Conservation (phyloP, 2,797 vertebrate genomes). For the Eremophila alpestris region DNA sequence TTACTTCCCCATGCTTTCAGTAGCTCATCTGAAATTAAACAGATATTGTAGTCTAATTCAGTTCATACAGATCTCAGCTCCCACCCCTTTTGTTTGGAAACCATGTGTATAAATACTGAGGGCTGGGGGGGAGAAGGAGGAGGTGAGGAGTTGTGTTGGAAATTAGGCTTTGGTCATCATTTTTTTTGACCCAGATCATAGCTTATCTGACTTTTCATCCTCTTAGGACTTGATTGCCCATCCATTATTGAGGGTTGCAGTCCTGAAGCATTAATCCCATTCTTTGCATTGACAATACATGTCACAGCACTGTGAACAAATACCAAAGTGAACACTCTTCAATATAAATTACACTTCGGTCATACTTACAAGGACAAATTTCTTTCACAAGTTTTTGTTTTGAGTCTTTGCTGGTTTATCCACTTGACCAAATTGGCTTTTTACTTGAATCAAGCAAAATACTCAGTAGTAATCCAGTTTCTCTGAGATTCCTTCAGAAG, state of each 20-base stretch:
- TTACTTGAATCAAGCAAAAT: background rate
- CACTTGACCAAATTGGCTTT: background rate
- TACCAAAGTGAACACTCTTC: background rate
- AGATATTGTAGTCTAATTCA: background rate
- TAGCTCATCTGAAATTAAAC: background rate
- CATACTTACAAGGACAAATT: background rate
- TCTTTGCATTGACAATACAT: background rate
- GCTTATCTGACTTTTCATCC: background rate
- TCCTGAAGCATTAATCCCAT: background rate
- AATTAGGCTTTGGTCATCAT: background rate
- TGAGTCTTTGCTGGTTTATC: background rate
- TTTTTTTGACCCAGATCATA: background rate
- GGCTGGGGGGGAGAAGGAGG: accelerated
- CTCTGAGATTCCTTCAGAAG: background rate
- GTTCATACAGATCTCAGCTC: background rate
- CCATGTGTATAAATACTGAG: background rate
- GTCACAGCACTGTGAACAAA: background rate
- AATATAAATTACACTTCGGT: background rate
- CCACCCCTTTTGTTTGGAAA: background rate
- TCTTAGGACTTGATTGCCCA: background rate
- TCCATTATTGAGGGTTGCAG: background rate
- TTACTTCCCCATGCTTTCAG: background rate
- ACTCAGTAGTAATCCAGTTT: background rate
- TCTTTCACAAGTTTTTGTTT: background rate
- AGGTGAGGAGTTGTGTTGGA: background rate